These are phyloP conservation scores for Bombus fervidus DNA, from an alignment of 1,140 invertebrate genomes.

Conservation along the genomic window DNA sequence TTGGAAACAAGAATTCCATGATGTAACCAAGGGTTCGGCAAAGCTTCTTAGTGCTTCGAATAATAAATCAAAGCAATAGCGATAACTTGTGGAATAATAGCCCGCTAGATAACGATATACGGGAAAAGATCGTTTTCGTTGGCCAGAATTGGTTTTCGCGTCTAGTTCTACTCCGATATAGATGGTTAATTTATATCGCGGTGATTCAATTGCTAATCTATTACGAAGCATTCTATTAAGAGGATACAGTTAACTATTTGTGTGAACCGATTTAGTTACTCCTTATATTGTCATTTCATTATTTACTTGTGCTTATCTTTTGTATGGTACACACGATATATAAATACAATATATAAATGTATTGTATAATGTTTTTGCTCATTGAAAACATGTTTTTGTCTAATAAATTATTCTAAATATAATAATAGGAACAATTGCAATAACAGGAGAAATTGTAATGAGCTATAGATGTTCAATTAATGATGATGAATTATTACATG, in stretches of 20 bases:
- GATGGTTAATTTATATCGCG: conserved; percentile 36
- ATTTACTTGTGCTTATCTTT: too few relatives aligned
- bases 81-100: conserved; percentile 74
- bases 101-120: conserved; percentile 72
- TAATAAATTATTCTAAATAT: too few relatives aligned
- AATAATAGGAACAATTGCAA: too few relatives aligned
- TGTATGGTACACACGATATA: too few relatives aligned
- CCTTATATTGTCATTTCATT: background rate
- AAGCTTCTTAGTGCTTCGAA: conserved; percentile 46
- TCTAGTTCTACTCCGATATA: conserved; percentile 42
- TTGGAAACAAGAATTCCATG: conserved; percentile 47
- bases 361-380: too few relatives aligned
- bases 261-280: too few relatives aligned
- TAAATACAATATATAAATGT: too few relatives aligned
- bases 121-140: conserved; percentile 58
- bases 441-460: too few relatives aligned
- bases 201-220: background rate
- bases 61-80: conserved; percentile 73
- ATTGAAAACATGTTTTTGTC: too few relatives aligned
- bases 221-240: background rate
- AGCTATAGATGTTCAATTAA: too few relatives aligned
- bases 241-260: too few relatives aligned
- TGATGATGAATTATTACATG: too few relatives aligned
- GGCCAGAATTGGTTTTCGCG: conserved; percentile 65
- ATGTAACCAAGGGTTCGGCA: conserved; percentile 29